These are phyloP conservation scores for Hydroisotoma schaefferi DNA, from an alignment of 2,888 invertebrate species.

Conservation along the genomic window DNA sequence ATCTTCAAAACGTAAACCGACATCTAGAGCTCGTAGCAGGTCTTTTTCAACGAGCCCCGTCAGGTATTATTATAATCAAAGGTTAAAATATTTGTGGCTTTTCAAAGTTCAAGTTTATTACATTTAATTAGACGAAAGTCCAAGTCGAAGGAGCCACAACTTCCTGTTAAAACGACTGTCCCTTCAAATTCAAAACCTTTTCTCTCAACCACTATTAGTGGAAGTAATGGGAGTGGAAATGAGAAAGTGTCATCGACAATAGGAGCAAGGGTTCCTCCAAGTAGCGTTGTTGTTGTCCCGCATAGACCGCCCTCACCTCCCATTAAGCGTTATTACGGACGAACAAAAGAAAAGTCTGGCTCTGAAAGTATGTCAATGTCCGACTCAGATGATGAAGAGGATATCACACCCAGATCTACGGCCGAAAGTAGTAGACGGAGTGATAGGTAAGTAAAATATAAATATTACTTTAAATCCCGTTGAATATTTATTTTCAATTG, in stretches of 20 bases:
- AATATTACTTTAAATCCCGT: slow-evolving; percentile 2
- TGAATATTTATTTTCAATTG: neutral
- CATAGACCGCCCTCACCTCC: slow-evolving; percentile 44
- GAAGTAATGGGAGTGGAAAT: slow-evolving; percentile 7
- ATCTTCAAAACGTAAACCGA: neutral
- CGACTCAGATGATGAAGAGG: neutral
- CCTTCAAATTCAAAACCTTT: slow-evolving; percentile 7
- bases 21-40: neutral
- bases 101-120: neutral
- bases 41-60: neutral
- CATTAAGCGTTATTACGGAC: slow-evolving; percentile 48
- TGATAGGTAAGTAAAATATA: slow-evolving; percentile 20
- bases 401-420: neutral
- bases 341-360: slow-evolving; percentile 34
- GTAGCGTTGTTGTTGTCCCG: slow-evolving; percentile 1
- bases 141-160: slow-evolving; percentile 13
- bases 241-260: neutral
- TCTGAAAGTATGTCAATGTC: slow-evolving; percentile 18
- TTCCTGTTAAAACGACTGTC: neutral
- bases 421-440: slow-evolving; percentile 13
- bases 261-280: no score
- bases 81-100: neutral
- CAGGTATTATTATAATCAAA: neutral
- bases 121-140: slow-evolving; percentile 6
- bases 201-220: slow-evolving; percentile 1